Conservation (phyloP, 2,888 invertebrate species). For the Cremastinae sp. region DNA sequence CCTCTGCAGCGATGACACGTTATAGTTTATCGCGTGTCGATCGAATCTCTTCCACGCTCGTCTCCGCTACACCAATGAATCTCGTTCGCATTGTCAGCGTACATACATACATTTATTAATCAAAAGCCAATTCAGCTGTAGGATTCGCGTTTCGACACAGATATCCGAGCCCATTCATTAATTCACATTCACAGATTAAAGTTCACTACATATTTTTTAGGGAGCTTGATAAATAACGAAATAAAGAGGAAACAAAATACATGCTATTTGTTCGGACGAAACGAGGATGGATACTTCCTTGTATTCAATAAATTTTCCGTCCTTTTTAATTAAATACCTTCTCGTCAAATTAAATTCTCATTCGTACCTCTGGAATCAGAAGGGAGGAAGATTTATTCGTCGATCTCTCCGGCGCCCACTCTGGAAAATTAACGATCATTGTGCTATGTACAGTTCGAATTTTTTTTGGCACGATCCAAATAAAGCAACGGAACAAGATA, state of each 20-base stretch:
- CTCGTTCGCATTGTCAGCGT: background rate
- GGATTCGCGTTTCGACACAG: too few relatives aligned
- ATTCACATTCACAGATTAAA: too few relatives aligned
- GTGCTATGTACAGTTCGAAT: slow-evolving; percentile 8
- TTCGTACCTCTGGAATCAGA: background rate
- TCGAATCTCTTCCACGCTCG: slow-evolving; percentile 33
- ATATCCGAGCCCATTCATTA: too few relatives aligned
- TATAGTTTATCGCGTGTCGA: slow-evolving; percentile 41
- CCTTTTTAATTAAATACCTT: slow-evolving; percentile 9
- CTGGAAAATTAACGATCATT: background rate
- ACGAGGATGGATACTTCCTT: too few relatives aligned
- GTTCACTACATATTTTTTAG: too few relatives aligned
- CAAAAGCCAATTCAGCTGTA: slow-evolving; percentile 29
- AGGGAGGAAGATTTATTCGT: background rate
- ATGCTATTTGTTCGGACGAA: too few relatives aligned
- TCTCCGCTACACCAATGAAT: slow-evolving; percentile 26
- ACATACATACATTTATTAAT: slow-evolving; percentile 12
- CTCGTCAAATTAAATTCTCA: slow-evolving; percentile 1
- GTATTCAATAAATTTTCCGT: slow-evolving; percentile 19
- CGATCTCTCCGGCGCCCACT: background rate
- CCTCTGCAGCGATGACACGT: slow-evolving; percentile 10
- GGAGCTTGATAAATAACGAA: too few relatives aligned
- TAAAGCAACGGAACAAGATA: background rate
- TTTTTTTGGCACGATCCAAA: background rate
- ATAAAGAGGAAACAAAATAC: too few relatives aligned